Evolutionary conservation across 2,797 vertebrate species (phyloP), one percentile per base, ranked within the genome.

Genomic region (Linurgus olivaceus): DNA sequence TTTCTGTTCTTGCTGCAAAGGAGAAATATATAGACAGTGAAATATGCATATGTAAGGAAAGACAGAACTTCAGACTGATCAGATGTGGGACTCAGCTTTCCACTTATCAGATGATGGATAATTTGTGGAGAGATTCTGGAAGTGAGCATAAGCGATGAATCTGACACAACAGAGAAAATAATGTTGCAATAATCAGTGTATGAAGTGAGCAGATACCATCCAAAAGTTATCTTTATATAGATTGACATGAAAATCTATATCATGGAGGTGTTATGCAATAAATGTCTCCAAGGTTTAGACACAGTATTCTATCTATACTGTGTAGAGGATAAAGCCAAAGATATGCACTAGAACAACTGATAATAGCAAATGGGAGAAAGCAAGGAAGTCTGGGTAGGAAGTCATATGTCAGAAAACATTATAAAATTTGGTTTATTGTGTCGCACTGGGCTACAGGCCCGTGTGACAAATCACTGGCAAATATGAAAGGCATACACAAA

Each of bases 211-310:
- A 84, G 80, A 88, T 58, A 80, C 37, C 42, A 77, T 81, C 70
- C 62, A 78, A 86, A 57, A 88, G n/a, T 75, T 88, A 93, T 92
- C 74, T 84, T 88, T 81, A 86, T 86, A 87, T 21, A 81, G 72
- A 83, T 44, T 90, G 76, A 93, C 63, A 59, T n/a, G 48, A 94
- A 95, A 93, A 93, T 91, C 83, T 75, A 7, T 84, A 72, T 57
- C 37, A 55, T 50, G 73, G 51, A 73, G 40, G 78, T 38, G 33
- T 75, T 72, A 66, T 21, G 54, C 44, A 93, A 80, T 91, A 90
- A 72, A 73, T 93, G 88, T 85, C 35, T 82, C 37, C 38, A 70
- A 59, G 37, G 20, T 52, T 84, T 86, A 58, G 42, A 37, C 31
- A 66, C 4, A n/a, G 35, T 44, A 21, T 83, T 78, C 58, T 75